Conservation (phyloP, 2,888 invertebrate genomes). For the Ferdinandea cuprea region DNA sequence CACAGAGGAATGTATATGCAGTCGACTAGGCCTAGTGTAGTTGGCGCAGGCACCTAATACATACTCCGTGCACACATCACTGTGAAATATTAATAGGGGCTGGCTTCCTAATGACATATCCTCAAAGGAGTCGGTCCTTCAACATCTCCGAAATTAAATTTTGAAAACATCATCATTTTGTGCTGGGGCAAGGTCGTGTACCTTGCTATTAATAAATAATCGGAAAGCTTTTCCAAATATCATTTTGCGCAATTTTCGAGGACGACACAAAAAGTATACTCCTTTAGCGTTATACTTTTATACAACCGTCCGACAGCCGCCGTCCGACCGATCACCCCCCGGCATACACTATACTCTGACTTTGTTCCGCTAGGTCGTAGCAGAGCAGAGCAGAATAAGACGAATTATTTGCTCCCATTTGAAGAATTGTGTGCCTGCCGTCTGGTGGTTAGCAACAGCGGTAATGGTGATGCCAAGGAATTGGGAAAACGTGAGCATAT, state of each 20-base stretch:
- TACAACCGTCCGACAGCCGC: slow-evolving; percentile 9
- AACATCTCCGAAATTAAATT: slow-evolving; percentile 68
- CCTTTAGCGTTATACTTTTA: background rate
- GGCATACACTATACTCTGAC: background rate
- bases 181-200: slow-evolving; percentile 42
- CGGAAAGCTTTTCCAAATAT: slow-evolving; percentile 62
- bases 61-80: background rate
- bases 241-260: slow-evolving; percentile 62
- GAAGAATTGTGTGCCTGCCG: slow-evolving; percentile 48
- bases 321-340: slow-evolving; percentile 6
- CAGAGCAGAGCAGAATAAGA: slow-evolving; percentile 52
- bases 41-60: background rate
- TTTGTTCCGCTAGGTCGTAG: slow-evolving; percentile 28
- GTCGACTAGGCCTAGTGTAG: slow-evolving; percentile 22
- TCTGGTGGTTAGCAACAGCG: slow-evolving; percentile 46
- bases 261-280: slow-evolving; percentile 38
- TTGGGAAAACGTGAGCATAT: slow-evolving; percentile 40
- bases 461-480: slow-evolving; percentile 8
- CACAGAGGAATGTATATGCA: too few relatives aligned
- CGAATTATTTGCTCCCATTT: slow-evolving; percentile 67
- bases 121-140: slow-evolving; percentile 53
- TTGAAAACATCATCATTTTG: slow-evolving; percentile 63
- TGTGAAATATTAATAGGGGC: slow-evolving; percentile 51
- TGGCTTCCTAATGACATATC: slow-evolving; percentile 51
- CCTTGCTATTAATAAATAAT: slow-evolving; percentile 66